Base-by-base conservation (phyloP, 92 coral and sea anemone species). In the Parazoanthus darwini region DNA sequence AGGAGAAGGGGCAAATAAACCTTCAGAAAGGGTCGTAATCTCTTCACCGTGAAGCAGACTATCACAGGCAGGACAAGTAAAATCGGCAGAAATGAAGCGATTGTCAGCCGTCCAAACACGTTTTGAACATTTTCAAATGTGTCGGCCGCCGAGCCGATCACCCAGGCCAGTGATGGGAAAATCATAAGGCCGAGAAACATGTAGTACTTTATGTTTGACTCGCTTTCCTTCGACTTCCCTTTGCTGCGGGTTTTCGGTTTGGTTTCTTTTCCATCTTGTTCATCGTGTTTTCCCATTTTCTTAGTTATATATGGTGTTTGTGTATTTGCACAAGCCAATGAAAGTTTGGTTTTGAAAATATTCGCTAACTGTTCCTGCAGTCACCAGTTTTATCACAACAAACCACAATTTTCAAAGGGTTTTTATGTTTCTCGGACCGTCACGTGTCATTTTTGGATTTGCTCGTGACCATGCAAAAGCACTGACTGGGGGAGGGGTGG, bases 91-190 rank as follows among this genome's bases (percentile, higher is more conserved):
- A 90, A 33, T 4, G 91, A 56, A 6, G 88, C 93, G 35, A 90
- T 89, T 8, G 92, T 88, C 3, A 89, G 66, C 35, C 90, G 82
- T 25, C 98, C 96, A 87, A 95, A 90, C 15, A 95, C 92, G 8
- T 86, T 90, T 3, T 95, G 91, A 67, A 90, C 50, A 85, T 93
- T 95, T 66, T 88, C 89, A 26, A 93, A 48, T 8, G 91, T 92
- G 81, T 93, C 96, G 70, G 92, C 93, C 46, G 94, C 94, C 44
- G 94, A 95, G 51, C 92, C 89, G 6, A 90, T 48, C n/a, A 95
- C 43, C 96, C 96, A 93, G 11, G 93, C 94, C 13, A 95, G 90
- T 36, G 98, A 86, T 25, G 98, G 98, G 38, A 95, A 92, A 39
- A 93, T 75, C 75, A 95, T 79, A 10, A 95, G 80, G 48, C 86